phyloP scores from a whole-genome alignment of 2,888 invertebrate genomes.

The Dicyrtomina minuta region DNA sequence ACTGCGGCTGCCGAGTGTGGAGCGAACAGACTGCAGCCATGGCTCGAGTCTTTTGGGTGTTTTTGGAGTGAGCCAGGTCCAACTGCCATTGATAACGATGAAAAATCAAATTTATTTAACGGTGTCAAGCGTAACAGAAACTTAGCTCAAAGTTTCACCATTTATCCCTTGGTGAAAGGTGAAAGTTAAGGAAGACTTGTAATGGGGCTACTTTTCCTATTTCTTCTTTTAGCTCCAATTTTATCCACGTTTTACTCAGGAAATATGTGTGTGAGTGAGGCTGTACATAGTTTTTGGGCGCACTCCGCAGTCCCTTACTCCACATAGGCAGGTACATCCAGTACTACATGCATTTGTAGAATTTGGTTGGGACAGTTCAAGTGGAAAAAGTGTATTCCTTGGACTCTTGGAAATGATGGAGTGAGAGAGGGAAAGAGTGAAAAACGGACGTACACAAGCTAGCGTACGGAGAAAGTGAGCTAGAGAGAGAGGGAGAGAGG shows the following conservation, averaged over 20 bases:
- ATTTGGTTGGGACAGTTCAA: too few relatives aligned
- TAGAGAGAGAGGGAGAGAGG: too few relatives aligned
- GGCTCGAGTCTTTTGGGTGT: too few relatives aligned
- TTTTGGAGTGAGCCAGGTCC: constrained; percentile 15
- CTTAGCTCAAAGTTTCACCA: constrained; percentile 31
- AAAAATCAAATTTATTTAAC: constrained; percentile 32
- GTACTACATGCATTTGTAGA: neutral
- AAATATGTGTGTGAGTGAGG: neutral
- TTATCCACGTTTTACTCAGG: neutral
- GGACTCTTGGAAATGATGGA: neutral
- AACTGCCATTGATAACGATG: constrained; percentile 11
- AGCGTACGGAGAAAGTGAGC: neutral
- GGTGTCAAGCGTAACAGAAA: constrained; percentile 27
- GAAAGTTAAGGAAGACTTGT: constrained; percentile 17
- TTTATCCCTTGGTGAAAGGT: constrained; percentile 30
- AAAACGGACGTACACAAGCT: neutral
- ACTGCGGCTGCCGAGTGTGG: too few relatives aligned
- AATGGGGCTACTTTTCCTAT: constrained; percentile 10
- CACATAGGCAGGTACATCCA: neutral
- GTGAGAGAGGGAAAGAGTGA: neutral
- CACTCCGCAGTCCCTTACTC: too few relatives aligned
- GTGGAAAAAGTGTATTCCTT: too few relatives aligned
- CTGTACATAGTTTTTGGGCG: too few relatives aligned
- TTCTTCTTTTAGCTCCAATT: neutral
- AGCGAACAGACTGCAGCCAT: too few relatives aligned